Percentiles rank a stretch among this genome's conserved stretches.
Evolutionary conservation across 2,113 vertebrate species (phyloP).

Genomic region (Cichladusa arquata): DNA sequence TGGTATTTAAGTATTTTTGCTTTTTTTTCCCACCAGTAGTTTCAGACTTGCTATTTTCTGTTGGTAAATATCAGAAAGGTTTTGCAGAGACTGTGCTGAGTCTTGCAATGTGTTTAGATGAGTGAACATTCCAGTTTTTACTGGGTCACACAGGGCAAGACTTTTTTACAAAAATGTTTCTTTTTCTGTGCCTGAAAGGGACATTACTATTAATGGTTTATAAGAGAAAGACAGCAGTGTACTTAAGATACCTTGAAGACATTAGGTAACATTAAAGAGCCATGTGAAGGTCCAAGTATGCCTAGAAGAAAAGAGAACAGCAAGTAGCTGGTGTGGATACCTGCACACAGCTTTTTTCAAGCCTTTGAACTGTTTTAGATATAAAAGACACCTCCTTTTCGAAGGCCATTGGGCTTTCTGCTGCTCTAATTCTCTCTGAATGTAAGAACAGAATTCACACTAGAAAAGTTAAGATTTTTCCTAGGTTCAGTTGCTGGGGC

Average conservation of each 20-base stretch:
- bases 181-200: slow-evolving; percentile 38
- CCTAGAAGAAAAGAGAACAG: slow-evolving; percentile 57
- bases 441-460: slow-evolving; percentile 2
- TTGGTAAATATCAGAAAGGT: background rate
- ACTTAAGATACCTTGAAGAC: slow-evolving; percentile 46
- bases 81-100: background rate
- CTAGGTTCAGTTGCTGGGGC: background rate
- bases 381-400: slow-evolving; percentile 37
- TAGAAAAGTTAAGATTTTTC: background rate
- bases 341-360: slow-evolving; percentile 8
- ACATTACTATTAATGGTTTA: slow-evolving; percentile 33
- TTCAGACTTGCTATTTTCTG: background rate
- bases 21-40: background rate
- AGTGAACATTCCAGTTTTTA: background rate
- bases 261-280: slow-evolving; percentile 52
- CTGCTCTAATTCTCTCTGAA: slow-evolving; percentile 18
- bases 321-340: background rate
- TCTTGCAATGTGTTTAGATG: background rate
- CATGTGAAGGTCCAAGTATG: slow-evolving; percentile 30
- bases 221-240: background rate
- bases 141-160: background rate
- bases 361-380: slow-evolving; percentile 50
- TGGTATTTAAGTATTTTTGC: background rate
- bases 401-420: slow-evolving; percentile 37
- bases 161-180: background rate